These are phyloP conservation scores for Phymastichus coffea DNA, from an alignment of 1,140 invertebrate genomes.

Conservation along the genomic window DNA sequence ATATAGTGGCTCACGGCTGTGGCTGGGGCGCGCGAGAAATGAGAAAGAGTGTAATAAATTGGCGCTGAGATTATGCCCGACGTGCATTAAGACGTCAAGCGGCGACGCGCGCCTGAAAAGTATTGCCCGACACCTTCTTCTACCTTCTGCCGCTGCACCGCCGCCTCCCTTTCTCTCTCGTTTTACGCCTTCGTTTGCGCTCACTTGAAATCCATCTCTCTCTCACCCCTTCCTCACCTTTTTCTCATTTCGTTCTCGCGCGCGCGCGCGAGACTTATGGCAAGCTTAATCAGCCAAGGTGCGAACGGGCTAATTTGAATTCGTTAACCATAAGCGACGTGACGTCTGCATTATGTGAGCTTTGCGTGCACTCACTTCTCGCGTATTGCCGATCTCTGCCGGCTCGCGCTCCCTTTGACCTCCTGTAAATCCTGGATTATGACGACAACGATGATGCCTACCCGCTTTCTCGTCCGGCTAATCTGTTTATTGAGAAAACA, in stretches of 20 bases:
- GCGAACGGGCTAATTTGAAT: slow-evolving; percentile 50
- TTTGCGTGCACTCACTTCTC: neutral
- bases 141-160: neutral
- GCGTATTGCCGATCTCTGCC: too few species aligned
- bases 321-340: slow-evolving; percentile 37
- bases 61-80: slow-evolving; percentile 58
- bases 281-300: slow-evolving; percentile 48
- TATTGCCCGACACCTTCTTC: slow-evolving; percentile 55
- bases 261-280: slow-evolving; percentile 36
- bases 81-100: slow-evolving; percentile 60
- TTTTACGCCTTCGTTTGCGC: neutral
- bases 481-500: too few species aligned
- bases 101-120: slow-evolving; percentile 54
- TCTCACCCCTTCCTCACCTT: slow-evolving; percentile 12
- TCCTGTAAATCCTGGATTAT: neutral
- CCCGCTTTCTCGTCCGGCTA: too few species aligned
- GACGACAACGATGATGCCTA: neutral
- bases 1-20: slow-evolving; percentile 29
- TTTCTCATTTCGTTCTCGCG: too few species aligned
- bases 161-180: neutral
- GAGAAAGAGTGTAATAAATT: slow-evolving; percentile 60
- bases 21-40: slow-evolving; percentile 46
- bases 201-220: slow-evolving; percentile 22
- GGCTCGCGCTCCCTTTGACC: too few species aligned
- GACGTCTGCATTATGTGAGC: slow-evolving; percentile 18